Conservation (phyloP, 2,888 invertebrate genomes). For the Amphiduros pacificus region DNA sequence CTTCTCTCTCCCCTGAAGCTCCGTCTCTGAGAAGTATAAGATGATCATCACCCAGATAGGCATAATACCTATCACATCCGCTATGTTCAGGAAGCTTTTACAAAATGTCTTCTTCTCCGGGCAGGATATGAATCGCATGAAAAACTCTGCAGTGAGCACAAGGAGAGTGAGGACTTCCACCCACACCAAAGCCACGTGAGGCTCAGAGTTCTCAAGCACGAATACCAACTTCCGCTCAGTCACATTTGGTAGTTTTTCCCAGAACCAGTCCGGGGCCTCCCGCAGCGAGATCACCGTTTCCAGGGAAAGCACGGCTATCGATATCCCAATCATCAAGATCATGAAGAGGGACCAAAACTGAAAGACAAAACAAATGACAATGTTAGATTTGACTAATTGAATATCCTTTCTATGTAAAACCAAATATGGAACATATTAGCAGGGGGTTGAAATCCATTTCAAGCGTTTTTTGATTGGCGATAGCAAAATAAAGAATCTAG, state of each 20-base stretch:
- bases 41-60: constrained; percentile 17
- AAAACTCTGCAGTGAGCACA: constrained; percentile 11
- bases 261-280: constrained; percentile 11
- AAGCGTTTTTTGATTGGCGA: too few relatives aligned
- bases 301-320: constrained; percentile 10
- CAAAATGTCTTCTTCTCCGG: constrained; percentile 9
- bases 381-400: too few relatives aligned
- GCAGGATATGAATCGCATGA: neutral
- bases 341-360: constrained; percentile 15
- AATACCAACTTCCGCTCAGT: constrained; percentile 7
- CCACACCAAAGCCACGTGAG: constrained; percentile 14
- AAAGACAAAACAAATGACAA: neutral
- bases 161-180: constrained; percentile 13
- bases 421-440: too few relatives aligned
- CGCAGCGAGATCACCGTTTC: constrained; percentile 9
- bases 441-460: too few relatives aligned
- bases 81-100: constrained; percentile 10
- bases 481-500: too few relatives aligned
- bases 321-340: constrained; percentile 12
- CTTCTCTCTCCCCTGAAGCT: constrained; percentile 8
- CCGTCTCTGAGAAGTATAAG: constrained; percentile 3
- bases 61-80: constrained; percentile 12
- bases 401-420: too few relatives aligned
- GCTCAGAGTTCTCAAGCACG: constrained; percentile 16
- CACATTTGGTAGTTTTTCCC: constrained; percentile 7